Base-by-base conservation (phyloP, 2,888 invertebrate genomes). In the Xestia rhomboidea region DNA sequence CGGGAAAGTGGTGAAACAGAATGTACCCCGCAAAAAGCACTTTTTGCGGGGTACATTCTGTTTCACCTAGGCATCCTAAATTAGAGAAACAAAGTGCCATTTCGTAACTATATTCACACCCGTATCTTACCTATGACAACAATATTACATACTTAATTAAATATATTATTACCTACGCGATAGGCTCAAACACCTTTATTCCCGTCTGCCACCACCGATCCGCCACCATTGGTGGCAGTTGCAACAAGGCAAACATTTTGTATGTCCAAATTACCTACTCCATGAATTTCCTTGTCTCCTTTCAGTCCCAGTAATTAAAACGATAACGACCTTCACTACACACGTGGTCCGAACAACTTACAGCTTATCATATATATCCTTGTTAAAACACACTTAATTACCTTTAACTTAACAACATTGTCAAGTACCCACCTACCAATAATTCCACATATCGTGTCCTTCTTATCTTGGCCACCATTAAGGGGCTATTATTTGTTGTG, bases 401-500 rank as follows among this genome's bases (percentile, higher is more conserved):
- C 80, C 76, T 71, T 73, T 78, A 60, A 82, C 73, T 79, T 86
- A 84, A 81, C 89, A 74, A 85, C 66, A 64, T 81, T 72, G 83
- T 80, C 74, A 76, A 80, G 69, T 80, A 66, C 57, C 11, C 18
- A 71, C 72, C 41, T 64, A 51, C 24, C 49, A n/a, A 82, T 27
- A 11, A 1, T 8, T 44, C 51, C 38, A 18, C 41, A 76, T 75
- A 83, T 74, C 74, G 68, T 80, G 79, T 82, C 76, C 38, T 78
- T 49, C 67, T 87, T 87, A 88, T 88, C 87, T 85, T 51, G 44
- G 68, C 75, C 70, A 60, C 86, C 85, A 89, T 88, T 91, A 84
- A 70, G 21, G 44, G 79, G 76, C 84, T 86, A 87, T 88, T 91
- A 90, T 90, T 89, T 90, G 84, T 91, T 88, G 86, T 88, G 89